Evolutionary conservation across 2,113 vertebrate species (phyloP).

Genomic region (Protobothrops flavoviridis): DNA sequence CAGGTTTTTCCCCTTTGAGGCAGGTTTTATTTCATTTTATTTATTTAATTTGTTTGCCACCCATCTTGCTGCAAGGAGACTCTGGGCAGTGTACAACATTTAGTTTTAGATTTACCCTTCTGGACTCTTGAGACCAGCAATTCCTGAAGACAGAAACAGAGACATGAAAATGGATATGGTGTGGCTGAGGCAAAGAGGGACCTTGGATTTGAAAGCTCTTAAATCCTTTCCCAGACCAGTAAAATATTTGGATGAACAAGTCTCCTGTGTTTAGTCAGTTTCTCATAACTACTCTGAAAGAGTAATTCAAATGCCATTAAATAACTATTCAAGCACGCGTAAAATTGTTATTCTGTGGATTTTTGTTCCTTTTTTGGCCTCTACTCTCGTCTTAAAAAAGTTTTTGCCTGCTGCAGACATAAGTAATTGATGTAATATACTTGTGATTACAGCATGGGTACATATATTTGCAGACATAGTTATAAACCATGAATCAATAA

Average conservation of each 20-base stretch:
- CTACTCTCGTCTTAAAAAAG: not conserved
- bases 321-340: not conserved
- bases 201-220: not conserved
- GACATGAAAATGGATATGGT: not conserved
- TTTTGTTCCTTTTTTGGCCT: not conserved
- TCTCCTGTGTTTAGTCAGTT: not conserved
- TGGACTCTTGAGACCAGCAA: not conserved
- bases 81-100: not conserved
- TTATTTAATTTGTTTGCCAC: not conserved
- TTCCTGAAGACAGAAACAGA: not conserved
- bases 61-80: not conserved
- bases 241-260: not conserved
- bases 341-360: not conserved
- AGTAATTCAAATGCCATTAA: not conserved
- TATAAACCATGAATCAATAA: not conserved
- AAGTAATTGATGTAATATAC: not conserved
- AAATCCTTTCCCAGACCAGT: not conserved
- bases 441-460: not conserved
- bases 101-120: not conserved
- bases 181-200: not conserved
- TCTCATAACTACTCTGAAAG: not conserved
- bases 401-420: not conserved
- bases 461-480: not conserved
- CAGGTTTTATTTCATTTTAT: not conserved
- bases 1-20: not conserved